phyloP scores from a whole-genome alignment of 2,113 vertebrate genomes.

The Chaenogobius annularis region DNA sequence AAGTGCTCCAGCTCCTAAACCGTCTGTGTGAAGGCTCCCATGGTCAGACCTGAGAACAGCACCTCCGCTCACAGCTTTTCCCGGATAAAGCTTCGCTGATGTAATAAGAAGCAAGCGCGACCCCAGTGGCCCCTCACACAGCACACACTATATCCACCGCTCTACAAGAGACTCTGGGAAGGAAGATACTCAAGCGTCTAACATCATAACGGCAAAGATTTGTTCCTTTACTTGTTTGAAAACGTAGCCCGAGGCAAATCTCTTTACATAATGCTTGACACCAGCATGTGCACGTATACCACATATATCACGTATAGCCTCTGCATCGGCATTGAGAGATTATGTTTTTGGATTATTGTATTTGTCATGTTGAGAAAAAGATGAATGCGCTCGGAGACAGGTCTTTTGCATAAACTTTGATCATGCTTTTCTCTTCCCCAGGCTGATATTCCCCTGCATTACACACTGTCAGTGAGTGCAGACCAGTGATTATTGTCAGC shows the following conservation, averaged over 20 bases:
- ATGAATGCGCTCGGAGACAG: background rate
- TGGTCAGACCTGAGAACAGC: background rate
- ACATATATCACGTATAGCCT: background rate
- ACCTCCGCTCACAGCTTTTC: constrained; percentile 1
- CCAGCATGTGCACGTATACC: background rate
- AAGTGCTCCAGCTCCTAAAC: background rate
- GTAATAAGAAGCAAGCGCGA: background rate
- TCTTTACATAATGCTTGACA: background rate
- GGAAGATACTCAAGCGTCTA: too few relatives aligned
- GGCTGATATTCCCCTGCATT: background rate
- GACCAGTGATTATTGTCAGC: background rate
- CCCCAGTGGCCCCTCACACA: background rate
- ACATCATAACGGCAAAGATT: background rate
- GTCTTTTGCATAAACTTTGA: constrained; percentile 4
- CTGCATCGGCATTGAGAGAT: background rate
- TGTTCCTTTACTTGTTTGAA: background rate
- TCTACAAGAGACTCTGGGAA: background rate
- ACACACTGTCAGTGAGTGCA: background rate
- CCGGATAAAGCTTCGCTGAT: background rate
- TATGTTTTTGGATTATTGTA: background rate
- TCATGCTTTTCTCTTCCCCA: background rate
- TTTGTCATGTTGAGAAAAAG: background rate
- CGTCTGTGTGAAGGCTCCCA: background rate
- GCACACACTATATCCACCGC: background rate
- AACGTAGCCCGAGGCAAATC: background rate